Evolutionary conservation across 2,888 invertebrate genomes (phyloP).

Genomic region (Volucella inanis): DNA sequence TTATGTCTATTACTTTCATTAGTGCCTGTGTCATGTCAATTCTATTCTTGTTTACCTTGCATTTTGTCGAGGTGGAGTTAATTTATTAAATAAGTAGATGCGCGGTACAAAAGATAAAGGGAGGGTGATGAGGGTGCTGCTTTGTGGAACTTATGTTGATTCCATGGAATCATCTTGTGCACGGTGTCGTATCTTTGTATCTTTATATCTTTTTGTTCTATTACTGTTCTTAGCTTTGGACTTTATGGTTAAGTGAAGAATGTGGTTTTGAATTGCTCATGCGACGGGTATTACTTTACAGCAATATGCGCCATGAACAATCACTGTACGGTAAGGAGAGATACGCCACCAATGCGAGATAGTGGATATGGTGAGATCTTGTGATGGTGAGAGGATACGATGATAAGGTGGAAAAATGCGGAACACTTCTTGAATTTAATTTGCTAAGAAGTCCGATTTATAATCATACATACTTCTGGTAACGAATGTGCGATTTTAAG

Average conservation of each 20-base stretch:
- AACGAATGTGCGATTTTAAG: constrained; percentile 2
- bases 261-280: constrained; percentile 59
- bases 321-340: not conserved
- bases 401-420: constrained; percentile 42
- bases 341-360: constrained; percentile 1
- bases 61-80: constrained; percentile 70
- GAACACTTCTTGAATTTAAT: constrained; percentile 57
- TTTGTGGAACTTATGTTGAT: constrained; percentile 28
- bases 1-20: constrained; percentile 8
- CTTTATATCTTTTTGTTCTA: not conserved
- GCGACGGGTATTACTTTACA: constrained; percentile 61
- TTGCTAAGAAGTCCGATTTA: constrained; percentile 12
- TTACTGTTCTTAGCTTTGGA: constrained; percentile 33
- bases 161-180: constrained; percentile 26
- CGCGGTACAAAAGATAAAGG: not conserved
- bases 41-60: constrained; percentile 68
- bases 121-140: constrained; percentile 7
- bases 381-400: not conserved
- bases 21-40: constrained; percentile 19
- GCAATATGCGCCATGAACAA: constrained; percentile 33
- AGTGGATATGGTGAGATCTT: not conserved
- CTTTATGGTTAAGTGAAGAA: constrained; percentile 61
- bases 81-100: constrained; percentile 72
- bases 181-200: constrained; percentile 30
- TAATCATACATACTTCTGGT: not conserved